Percentiles rank a stretch among this genome's conserved stretches.
These are phyloP conservation scores for Diaprepes abbreviatus DNA, from an alignment of 2,888 invertebrate species.

Conservation along the genomic window DNA sequence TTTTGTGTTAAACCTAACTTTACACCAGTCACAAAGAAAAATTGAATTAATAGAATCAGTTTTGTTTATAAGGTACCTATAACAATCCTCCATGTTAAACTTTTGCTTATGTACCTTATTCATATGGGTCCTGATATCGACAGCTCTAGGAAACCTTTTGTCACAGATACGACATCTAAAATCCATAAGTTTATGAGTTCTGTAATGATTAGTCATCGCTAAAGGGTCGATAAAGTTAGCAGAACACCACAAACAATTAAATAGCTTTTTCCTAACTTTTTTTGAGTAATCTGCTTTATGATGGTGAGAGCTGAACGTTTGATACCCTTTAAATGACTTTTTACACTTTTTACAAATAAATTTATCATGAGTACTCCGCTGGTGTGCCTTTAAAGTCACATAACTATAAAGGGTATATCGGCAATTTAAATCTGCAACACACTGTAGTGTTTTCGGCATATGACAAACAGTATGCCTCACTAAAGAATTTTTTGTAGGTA, in stretches of 20 bases:
- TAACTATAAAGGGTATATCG: background rate
- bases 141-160: background rate
- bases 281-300: background rate
- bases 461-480: background rate
- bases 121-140: background rate
- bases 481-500: background rate
- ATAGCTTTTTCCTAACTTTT: background rate
- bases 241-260: slow-evolving; percentile 6
- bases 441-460: background rate
- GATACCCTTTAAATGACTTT: background rate
- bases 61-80: slow-evolving; percentile 2
- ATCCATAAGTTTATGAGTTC: background rate
- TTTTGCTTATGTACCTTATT: background rate
- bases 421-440: background rate
- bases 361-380: background rate
- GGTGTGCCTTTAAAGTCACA: background rate
- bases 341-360: background rate
- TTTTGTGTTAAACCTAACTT: background rate
- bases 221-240: background rate
- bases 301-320: background rate
- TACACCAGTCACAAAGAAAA: background rate
- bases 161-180: slow-evolving; percentile 1
- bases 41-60: background rate
- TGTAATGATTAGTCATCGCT: background rate
- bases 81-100: background rate